Percentiles rank a stretch among this genome's conserved stretches.
phyloP scores from a whole-genome alignment of 2,113 vertebrate genomes.

The Lates calcarifer region DNA sequence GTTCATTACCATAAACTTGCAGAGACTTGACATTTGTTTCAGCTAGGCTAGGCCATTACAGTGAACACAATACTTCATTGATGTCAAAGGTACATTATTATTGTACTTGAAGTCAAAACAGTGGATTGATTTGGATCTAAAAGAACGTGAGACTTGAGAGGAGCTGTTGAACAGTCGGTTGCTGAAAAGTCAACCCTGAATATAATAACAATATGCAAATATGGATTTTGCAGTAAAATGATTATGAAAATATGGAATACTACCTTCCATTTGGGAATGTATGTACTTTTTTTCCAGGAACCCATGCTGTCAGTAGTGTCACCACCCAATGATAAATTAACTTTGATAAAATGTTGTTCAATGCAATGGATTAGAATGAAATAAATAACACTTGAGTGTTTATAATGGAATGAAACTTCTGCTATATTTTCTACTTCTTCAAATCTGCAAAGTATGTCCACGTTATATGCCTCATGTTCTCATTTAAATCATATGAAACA shows the following conservation, averaged over 20 bases:
- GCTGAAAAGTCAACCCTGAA: not conserved
- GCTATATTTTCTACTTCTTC: not conserved
- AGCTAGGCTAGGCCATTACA: not conserved
- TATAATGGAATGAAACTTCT: not conserved
- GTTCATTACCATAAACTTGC: not conserved
- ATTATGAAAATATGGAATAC: not conserved
- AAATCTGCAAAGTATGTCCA: not conserved
- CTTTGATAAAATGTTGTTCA: not conserved
- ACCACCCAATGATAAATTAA: not conserved
- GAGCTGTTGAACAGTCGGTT: not conserved
- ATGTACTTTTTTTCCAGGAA: not conserved
- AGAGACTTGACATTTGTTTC: constrained; percentile 1
- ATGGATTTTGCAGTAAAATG: not conserved
- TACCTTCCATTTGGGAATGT: not conserved
- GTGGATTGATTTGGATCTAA: not conserved
- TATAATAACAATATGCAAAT: not conserved
- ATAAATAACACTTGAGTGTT: not conserved
- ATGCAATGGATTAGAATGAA: not conserved
- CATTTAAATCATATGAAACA: constrained; percentile 2
- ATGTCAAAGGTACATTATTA: constrained; percentile 3
- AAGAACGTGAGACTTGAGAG: not conserved
- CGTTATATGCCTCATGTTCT: not conserved
- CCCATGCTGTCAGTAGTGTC: not conserved
- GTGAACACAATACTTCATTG: not conserved
- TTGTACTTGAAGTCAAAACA: not conserved